Base-by-base conservation (phyloP, 2,113 vertebrate species). In the Notarius lentiginosus region DNA sequence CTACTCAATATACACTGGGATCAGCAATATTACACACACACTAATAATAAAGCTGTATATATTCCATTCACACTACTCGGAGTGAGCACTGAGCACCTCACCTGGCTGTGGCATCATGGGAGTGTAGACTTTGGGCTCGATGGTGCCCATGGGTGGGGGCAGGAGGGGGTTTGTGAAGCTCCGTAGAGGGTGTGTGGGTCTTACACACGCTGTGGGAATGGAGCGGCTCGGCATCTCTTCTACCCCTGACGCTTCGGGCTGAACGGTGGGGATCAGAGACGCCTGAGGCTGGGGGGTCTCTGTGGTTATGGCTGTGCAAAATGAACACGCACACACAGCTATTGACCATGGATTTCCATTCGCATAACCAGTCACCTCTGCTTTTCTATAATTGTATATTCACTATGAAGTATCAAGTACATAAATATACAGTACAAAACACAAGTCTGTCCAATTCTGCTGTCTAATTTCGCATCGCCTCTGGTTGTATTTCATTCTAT, bases 101-200 rank as follows among this genome's bases (percentile, higher is more conserved):
- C 96, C 95, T 94, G 96, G 89, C 89, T 96, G 96, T 79, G 96
- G 93, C 91, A 96, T 91, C 86, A 96, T 95, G 0, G 96, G 95
- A 0, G 95, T 96, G 90, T 97, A 98, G 90, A 97, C 96, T 92
- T 99, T 98, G 12, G 97, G 96, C 91, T 98, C 97, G 73, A 97
- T 96, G 92, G 96, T 95, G 84, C 96, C 95, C 96, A 97, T 97
- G 4, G 97, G 96, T 0, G 97, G 97, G 65, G 96, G 96, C 93
- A 99, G 95, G 91, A 99, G 94, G 2, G 97, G 96, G 88, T 96
- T 97, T 88, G 97, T 96, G 87, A 99, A 99, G 94, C 98, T 99
- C 18, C 97, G 95, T 5, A 99, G 95, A 0, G 98, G 98, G 83
- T 99, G 97, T 0, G 95, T 96, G 7, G 98, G 98, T 11, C 97